Percentiles rank a stretch among this genome's conserved stretches.
Evolutionary conservation across 2,113 vertebrate species (phyloP).

Genomic region (Azemiops feae): DNA sequence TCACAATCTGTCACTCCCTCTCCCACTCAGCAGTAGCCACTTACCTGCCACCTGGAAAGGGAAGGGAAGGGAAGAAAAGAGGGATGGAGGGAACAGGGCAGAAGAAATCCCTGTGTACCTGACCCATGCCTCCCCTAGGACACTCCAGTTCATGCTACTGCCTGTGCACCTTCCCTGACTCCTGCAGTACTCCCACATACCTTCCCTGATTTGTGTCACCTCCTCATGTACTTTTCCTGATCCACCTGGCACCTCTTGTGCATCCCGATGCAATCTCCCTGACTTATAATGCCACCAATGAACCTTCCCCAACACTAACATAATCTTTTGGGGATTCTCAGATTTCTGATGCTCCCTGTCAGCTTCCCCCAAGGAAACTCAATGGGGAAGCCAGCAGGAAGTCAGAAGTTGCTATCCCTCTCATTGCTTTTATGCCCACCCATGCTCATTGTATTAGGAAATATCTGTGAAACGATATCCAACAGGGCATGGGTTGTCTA

Average conservation of each 20-base stretch:
- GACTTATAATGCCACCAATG: neutral
- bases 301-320: neutral
- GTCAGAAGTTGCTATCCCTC: neutral
- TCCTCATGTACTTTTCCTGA: neutral
- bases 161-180: neutral
- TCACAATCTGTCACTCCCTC: neutral
- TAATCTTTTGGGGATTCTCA: neutral
- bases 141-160: neutral
- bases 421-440: neutral
- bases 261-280: neutral
- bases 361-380: neutral
- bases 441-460: neutral
- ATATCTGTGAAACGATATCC: neutral
- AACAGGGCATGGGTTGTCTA: neutral
- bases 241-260: neutral
- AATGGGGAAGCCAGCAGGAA: neutral
- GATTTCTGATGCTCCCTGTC: neutral
- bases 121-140: neutral
- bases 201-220: neutral
- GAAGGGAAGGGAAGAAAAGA: neutral
- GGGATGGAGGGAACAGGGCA: neutral
- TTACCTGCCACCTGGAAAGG: neutral
- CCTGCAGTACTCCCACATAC: neutral
- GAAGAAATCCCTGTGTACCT: neutral
- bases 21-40: neutral